Evolutionary conservation across 2,888 invertebrate species (phyloP).

Genomic region (Busseola fusca): DNA sequence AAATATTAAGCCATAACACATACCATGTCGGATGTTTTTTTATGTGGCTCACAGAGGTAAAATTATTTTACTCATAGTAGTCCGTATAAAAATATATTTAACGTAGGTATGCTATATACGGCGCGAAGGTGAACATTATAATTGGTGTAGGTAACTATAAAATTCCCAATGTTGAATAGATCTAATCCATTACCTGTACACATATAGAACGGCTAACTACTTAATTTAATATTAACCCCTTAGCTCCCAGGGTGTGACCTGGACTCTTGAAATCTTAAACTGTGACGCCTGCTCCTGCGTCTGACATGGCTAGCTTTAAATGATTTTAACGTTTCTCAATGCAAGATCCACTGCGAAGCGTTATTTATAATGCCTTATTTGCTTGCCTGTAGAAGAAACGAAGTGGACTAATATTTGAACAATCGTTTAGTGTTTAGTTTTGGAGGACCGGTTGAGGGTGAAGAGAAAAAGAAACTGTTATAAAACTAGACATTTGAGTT

Average conservation of each 20-base stretch:
- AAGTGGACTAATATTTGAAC: no score
- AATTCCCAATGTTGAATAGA: conserved; percentile 10
- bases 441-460: no score
- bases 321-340: background rate
- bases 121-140: conserved; percentile 25
- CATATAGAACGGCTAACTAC: background rate
- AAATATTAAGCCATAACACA: conserved; percentile 20
- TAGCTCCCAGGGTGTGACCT: background rate
- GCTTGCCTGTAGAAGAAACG: no score
- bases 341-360: no score
- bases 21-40: conserved; percentile 37
- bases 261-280: background rate
- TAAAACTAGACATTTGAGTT: no score
- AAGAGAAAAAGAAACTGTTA: no score
- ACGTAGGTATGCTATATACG: conserved; percentile 3
- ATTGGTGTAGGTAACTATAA: conserved; percentile 9
- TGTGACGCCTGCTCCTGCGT: background rate
- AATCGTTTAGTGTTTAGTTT: no score
- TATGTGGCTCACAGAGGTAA: conserved; percentile 41
- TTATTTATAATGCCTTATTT: no score
- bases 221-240: background rate
- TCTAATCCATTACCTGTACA: conserved; percentile 20
- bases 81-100: conserved; percentile 9
- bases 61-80: conserved; percentile 10
- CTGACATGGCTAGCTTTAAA: background rate